Percentiles rank a stretch among this genome's conserved stretches.
Evolutionary conservation across 23 tunicate genomes (phyloP).

Genomic region (Halocynthia roretzi): DNA sequence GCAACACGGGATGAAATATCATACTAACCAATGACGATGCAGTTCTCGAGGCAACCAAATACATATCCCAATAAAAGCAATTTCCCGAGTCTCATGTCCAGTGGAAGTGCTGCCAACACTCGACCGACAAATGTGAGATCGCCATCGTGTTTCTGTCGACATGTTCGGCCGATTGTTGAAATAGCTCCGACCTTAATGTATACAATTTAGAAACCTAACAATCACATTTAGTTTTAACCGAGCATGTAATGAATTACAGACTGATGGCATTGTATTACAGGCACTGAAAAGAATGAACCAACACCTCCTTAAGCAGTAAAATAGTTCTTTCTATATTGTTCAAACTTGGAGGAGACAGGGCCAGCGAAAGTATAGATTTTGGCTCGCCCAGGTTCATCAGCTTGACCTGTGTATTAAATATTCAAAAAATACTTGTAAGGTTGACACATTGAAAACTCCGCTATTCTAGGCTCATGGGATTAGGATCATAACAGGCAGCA

Average conservation of each 20-base stretch:
- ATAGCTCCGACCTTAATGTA: slow-evolving; percentile 51
- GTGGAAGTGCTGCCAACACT: slow-evolving; percentile 63
- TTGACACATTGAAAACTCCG: no score
- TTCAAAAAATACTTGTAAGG: not conserved
- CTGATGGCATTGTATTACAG: no score
- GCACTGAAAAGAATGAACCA: no score
- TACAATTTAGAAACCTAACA: not conserved
- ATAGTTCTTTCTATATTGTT: slow-evolving; percentile 75
- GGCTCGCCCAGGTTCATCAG: slow-evolving; percentile 74
- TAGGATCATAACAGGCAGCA: no score
- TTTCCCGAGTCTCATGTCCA: slow-evolving; percentile 84
- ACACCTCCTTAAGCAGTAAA: slow-evolving; percentile 59
- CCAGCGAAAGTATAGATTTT: slow-evolving; percentile 48
- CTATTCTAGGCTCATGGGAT: no score
- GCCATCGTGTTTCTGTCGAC: slow-evolving; percentile 61
- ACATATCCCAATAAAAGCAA: slow-evolving; percentile 72
- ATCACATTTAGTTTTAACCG: no score
- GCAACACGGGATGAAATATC: not conserved
- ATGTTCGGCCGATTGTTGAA: slow-evolving; percentile 29
- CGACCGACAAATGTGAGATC: slow-evolving; percentile 76
- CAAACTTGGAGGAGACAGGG: slow-evolving; percentile 81
- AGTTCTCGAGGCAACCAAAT: slow-evolving; percentile 76
- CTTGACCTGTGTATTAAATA: slow-evolving; percentile 30
- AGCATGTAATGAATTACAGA: no score
- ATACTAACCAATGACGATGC: slow-evolving; percentile 40